Evolutionary conservation across 1,140 invertebrate species (phyloP), one percentile per base, ranked within the genome.

Genomic region (Chrysopa pallens): DNA sequence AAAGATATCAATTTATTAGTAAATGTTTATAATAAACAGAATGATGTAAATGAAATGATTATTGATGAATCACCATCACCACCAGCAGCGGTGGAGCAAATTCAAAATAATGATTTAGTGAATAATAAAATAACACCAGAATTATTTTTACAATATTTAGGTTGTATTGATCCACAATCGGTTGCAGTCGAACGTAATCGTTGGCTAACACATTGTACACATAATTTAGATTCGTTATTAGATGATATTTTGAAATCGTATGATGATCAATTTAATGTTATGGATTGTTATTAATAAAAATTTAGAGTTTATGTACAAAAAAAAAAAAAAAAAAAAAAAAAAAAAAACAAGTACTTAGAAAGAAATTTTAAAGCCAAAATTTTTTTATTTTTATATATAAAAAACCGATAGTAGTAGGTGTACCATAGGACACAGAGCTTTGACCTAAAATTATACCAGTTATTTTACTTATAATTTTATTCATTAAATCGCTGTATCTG

Each of bases 281-380:
- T 76, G 60, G 76, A 78, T 57, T 79, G 76, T 55, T 79, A 78
- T 55, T 79, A 52, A n/a, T n/a, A n/a, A n/a, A n/a, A n/a, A n/a
- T n/a, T n/a, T n/a, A n/a, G n/a, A n/a, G n/a, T n/a, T n/a, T n/a
- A n/a, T n/a, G n/a, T n/a, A n/a, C n/a, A n/a, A n/a, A n/a, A n/a
- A n/a, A n/a, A n/a, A n/a, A n/a, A n/a, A n/a, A n/a, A n/a, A n/a
- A n/a, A n/a, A n/a, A n/a, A n/a, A n/a, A n/a, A n/a, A n/a, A n/a
- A n/a, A n/a, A n/a, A n/a, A n/a, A n/a, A n/a, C n/a, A n/a, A n/a
- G n/a, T n/a, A n/a, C n/a, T n/a, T n/a, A n/a, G n/a, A n/a, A n/a
- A n/a, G n/a, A n/a, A n/a, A n/a, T n/a, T n/a, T n/a, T n/a, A n/a
- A n/a, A n/a, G n/a, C n/a, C n/a, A n/a, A n/a, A n/a, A n/a, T n/a